Evolutionary conservation across 2,888 invertebrate genomes (phyloP).

Genomic region (Phengaris arion): DNA sequence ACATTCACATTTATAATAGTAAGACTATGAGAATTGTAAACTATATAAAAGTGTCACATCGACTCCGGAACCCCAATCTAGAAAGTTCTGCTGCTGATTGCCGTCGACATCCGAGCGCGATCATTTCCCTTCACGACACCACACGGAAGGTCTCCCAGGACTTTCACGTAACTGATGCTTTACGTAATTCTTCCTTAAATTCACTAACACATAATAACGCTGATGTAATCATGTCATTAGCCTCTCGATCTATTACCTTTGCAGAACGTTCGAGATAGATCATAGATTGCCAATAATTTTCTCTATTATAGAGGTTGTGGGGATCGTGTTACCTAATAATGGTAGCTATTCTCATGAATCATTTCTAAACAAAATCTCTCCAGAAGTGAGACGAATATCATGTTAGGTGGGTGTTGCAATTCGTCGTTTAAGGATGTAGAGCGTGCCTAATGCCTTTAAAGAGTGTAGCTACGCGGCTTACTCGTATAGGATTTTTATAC

Average conservation of each 20-base stretch:
- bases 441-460: slow-evolving; percentile 10
- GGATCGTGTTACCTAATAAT: background rate
- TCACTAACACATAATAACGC: background rate
- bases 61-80: background rate
- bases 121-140: background rate
- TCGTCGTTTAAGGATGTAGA: slow-evolving; percentile 15
- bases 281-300: slow-evolving; percentile 13
- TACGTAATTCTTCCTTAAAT: slow-evolving; percentile 10
- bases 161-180: slow-evolving; percentile 3
- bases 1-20: too few species aligned
- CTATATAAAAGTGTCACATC: background rate
- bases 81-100: background rate
- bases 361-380: background rate
- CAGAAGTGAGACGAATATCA: background rate
- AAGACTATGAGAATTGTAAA: background rate
- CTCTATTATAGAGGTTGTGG: background rate
- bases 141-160: slow-evolving; percentile 14
- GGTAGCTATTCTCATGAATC: background rate
- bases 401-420: background rate
- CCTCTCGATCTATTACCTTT: background rate
- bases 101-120: background rate
- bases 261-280: slow-evolving; percentile 7
- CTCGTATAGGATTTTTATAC: background rate
- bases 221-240: slow-evolving; percentile 5
- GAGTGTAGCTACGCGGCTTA: background rate